Conservation (phyloP, 2,888 invertebrate species). For the Octodonta nipae region DNA sequence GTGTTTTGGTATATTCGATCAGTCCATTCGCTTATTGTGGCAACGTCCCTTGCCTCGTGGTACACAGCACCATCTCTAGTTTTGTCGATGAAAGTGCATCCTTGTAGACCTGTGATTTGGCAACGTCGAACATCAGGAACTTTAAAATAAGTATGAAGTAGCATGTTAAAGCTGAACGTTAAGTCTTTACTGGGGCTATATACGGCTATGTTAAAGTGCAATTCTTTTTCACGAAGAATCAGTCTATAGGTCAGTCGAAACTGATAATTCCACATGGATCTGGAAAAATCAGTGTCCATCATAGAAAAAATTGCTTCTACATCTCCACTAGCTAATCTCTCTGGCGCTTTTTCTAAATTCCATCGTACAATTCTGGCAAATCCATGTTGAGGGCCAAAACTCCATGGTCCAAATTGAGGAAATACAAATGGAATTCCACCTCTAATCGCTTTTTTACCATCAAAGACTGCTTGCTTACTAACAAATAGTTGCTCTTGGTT, state of each 20-base stretch:
- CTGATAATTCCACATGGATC: constrained; percentile 90
- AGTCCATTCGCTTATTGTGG: constrained; percentile 83
- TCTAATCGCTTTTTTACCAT: constrained; percentile 89
- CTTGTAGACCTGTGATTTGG: constrained; percentile 84
- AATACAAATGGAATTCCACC: constrained; percentile 95
- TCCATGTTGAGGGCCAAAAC: constrained; percentile 89
- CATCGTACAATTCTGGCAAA: constrained; percentile 88
- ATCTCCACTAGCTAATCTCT: constrained; percentile 77
- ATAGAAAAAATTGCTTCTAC: constrained; percentile 84
- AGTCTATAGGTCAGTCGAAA: constrained; percentile 87
- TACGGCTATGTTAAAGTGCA: constrained; percentile 85
- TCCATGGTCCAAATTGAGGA: constrained; percentile 93
- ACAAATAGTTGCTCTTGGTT: constrained; percentile 94
- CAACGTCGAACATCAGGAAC: constrained; percentile 85
- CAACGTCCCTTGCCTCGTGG: constrained; percentile 75
- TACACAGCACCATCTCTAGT: constrained; percentile 74
- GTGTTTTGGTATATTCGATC: constrained; percentile 89
- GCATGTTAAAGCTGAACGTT: constrained; percentile 80
- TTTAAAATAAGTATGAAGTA: constrained; percentile 91
- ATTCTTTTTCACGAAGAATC: constrained; percentile 78
- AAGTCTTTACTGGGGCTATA: constrained; percentile 87
- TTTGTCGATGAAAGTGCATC: constrained; percentile 61
- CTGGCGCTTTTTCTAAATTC: constrained; percentile 80
- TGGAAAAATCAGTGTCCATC: constrained; percentile 83
- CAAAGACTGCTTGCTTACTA: constrained; percentile 89